Evolutionary conservation across 2,797 vertebrate genomes (phyloP), one percentile per base, ranked within the genome.

Genomic region (Galaxias olidus): DNA sequence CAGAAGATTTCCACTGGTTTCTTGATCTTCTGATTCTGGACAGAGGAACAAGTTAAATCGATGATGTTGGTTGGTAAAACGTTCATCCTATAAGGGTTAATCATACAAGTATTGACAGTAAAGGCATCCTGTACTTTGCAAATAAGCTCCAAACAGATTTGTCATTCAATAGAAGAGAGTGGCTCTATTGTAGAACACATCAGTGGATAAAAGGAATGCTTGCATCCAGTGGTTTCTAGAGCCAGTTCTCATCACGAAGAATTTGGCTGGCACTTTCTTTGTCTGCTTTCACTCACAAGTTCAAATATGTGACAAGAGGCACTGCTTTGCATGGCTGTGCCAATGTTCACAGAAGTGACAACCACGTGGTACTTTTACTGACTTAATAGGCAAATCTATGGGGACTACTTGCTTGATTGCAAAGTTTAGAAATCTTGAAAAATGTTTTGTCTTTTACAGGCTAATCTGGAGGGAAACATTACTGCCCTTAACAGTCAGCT

Each of bases 391-490:
- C 52, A 40, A 30, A 5, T 51, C 20, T 62, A 45, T 63, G 64
- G 63, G 8, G 18, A 40, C 30, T 18, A 15, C 30, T 30, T 30
- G n/a, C 30, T 3, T 3, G 30, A 30, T 3, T 30, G 2, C 30
- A 30, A 30, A 30, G 30, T 30, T 30, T 30, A 3, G 30, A 30
- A 30, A 56, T 17, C 50, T 19, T 45, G 15, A 18, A n/a, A 44
- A 45, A 20, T 52, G 40, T 18, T 53, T 42, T 65, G n/a, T 9
- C 41, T n/a, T 56, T 59, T 75, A 18, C 84, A 92, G 91, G 80
- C 45, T 0, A 6, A 76, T 55, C 81, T 92, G 67, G 62, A 43
- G 0, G 10, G 11, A 41, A 92, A 90, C 86, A 82, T 91, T 71
- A 87, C 76, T 6, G 10, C 1, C 0, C 80, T 92, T 73, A 65